phyloP scores from a whole-genome alignment of 2,797 vertebrate genomes.

The Sphenodon punctatus region DNA sequence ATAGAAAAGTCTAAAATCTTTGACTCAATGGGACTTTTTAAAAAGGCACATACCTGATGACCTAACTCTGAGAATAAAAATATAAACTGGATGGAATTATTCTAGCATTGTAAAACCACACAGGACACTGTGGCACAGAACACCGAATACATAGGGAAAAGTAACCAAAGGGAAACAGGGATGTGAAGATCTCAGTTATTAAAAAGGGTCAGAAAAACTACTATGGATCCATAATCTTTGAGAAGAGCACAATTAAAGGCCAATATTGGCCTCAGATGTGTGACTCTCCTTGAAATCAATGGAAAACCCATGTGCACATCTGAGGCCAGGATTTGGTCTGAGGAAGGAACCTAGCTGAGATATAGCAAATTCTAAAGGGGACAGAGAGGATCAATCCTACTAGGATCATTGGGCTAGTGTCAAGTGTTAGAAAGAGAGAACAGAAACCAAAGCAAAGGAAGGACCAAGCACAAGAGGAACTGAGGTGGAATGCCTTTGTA shows the following conservation, averaged over 20 bases:
- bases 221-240: neutral
- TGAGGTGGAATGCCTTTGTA: neutral
- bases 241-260: slow-evolving; percentile 43
- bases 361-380: slow-evolving; percentile 24
- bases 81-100: neutral
- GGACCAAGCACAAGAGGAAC: neutral
- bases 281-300: slow-evolving; percentile 1
- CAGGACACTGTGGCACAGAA: neutral
- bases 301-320: neutral
- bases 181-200: slow-evolving; percentile 9
- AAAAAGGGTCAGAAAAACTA: slow-evolving; percentile 15
- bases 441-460: slow-evolving; percentile 28
- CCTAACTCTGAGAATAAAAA: neutral
- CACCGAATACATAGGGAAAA: neutral
- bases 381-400: slow-evolving; percentile 42
- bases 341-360: slow-evolving; percentile 32
- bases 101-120: neutral
- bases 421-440: slow-evolving; percentile 11
- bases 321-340: slow-evolving; percentile 34
- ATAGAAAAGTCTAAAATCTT: neutral
- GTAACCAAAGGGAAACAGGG: neutral
- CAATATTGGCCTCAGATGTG: neutral
- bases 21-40: neutral
- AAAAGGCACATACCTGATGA: neutral
- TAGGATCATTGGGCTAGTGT: neutral